Conservation (phyloP, 64 coral and sea anemone genomes). For the Anthopleura sola region DNA sequence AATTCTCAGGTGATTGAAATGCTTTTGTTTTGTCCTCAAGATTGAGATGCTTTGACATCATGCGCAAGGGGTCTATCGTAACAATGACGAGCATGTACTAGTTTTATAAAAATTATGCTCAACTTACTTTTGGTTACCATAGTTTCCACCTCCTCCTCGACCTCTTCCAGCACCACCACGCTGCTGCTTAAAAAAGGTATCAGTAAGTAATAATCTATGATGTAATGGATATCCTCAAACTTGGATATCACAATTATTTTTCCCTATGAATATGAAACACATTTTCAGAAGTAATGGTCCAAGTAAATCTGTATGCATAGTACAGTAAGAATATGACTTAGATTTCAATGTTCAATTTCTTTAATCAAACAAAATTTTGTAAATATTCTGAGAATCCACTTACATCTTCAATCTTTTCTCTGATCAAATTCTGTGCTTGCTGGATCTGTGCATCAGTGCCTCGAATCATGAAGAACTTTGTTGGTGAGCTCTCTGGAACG, state of each 20-base stretch:
- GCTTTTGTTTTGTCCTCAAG: no score
- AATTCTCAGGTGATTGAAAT: no score
- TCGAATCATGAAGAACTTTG: constrained; percentile 83
- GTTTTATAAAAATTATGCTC: not conserved
- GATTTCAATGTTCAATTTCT: no score
- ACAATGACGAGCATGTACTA: no score
- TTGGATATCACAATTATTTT: not conserved
- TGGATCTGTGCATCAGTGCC: constrained; percentile 81
- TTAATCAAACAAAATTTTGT: no score
- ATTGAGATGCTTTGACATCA: no score
- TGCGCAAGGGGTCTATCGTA: no score
- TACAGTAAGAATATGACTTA: no score
- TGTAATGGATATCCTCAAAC: not conserved
- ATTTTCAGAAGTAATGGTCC: no score
- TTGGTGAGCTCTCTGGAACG: constrained; percentile 89
- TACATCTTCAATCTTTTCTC: constrained; percentile 65
- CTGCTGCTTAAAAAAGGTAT: not conserved
- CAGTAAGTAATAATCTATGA: not conserved
- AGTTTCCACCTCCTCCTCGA: constrained; percentile 35
- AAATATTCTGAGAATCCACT: not conserved
- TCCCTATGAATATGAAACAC: no score
- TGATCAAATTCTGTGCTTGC: constrained; percentile 73
- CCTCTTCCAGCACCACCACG: constrained; percentile 21
- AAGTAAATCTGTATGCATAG: no score
- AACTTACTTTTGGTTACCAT: constrained; percentile 23